Percentiles rank a stretch among this genome's conserved stretches.
These are phyloP conservation scores for Onchidella celtica DNA, from an alignment of 2,888 invertebrate species.

Conservation along the genomic window DNA sequence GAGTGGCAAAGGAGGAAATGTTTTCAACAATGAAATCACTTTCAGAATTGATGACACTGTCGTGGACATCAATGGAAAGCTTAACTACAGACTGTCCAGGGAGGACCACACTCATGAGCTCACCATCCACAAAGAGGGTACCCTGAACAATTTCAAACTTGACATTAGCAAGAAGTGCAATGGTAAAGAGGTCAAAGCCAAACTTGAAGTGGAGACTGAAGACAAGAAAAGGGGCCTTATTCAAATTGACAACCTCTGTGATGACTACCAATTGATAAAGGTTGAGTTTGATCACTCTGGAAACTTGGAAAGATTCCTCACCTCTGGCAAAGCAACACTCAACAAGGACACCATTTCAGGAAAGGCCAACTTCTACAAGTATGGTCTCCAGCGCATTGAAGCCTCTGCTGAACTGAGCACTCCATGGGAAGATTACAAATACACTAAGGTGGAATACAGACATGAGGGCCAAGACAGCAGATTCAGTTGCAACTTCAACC, in stretches of 20 bases:
- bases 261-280: conserved; percentile 10
- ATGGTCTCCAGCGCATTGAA: conserved; percentile 47
- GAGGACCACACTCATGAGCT: conserved; percentile 12
- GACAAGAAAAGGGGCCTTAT: not conserved
- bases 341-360: conserved; percentile 36
- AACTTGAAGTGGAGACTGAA: not conserved
- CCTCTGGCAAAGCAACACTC: conserved; percentile 48
- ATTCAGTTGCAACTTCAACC: conserved; percentile 42
- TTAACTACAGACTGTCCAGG: not conserved
- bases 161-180: not conserved
- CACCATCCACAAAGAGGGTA: conserved; percentile 44
- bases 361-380: conserved; percentile 48
- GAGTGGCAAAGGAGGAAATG: not conserved
- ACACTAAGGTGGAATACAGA: conserved; percentile 48
- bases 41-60: conserved; percentile 23
- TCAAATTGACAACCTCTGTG: conserved; percentile 2
- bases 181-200: not conserved
- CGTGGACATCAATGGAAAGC: not conserved
- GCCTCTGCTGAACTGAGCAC: conserved; percentile 49
- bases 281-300: conserved; percentile 52
- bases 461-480: conserved; percentile 44
- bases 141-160: conserved; percentile 27
- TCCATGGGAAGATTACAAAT: conserved; percentile 42
- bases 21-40: conserved; percentile 13
- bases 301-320: conserved; percentile 40